Percentiles rank a stretch among this genome's conserved stretches.
Evolutionary conservation across 1,140 invertebrate species (phyloP).

Genomic region (Adoxophyes honmai): DNA sequence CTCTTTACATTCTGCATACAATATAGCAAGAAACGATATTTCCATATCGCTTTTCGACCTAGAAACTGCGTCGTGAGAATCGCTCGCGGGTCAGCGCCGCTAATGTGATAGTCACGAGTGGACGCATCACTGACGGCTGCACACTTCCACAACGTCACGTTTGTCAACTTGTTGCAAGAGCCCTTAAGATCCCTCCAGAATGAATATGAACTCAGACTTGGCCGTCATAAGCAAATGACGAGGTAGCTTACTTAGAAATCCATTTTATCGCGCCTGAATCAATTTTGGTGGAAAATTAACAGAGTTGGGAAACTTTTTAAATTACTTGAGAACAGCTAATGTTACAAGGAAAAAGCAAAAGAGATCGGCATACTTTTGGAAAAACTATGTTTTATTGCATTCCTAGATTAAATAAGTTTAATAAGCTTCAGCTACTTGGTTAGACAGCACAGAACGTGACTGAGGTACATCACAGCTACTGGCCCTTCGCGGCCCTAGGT

Average conservation of each 20-base stretch:
- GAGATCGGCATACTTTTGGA: too few species aligned
- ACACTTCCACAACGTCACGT: neutral
- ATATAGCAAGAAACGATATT: slow-evolving; percentile 1
- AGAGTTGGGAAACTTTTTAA: too few species aligned
- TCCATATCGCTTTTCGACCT: slow-evolving; percentile 11
- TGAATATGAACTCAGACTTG: too few species aligned
- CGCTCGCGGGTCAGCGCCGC: slow-evolving; percentile 22
- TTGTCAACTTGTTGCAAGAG: neutral
- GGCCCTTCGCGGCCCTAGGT: slow-evolving; percentile 18
- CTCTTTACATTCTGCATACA: neutral
- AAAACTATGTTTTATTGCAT: too few species aligned
- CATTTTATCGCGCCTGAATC: too few species aligned
- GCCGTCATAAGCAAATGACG: too few species aligned
- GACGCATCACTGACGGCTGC: slow-evolving; percentile 3
- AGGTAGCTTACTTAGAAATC: too few species aligned
- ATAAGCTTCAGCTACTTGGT: neutral
- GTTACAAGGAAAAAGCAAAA: too few species aligned
- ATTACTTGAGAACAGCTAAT: too few species aligned
- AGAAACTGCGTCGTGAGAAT: slow-evolving; percentile 26
- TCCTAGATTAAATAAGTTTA: too few species aligned
- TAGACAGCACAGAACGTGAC: neutral
- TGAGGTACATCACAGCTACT: neutral
- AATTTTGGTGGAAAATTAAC: too few species aligned
- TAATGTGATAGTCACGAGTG: slow-evolving; percentile 32
- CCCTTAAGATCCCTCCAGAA: too few species aligned